phyloP scores from a whole-genome alignment of 2,888 invertebrate species.

The Loripinus fragilis region DNA sequence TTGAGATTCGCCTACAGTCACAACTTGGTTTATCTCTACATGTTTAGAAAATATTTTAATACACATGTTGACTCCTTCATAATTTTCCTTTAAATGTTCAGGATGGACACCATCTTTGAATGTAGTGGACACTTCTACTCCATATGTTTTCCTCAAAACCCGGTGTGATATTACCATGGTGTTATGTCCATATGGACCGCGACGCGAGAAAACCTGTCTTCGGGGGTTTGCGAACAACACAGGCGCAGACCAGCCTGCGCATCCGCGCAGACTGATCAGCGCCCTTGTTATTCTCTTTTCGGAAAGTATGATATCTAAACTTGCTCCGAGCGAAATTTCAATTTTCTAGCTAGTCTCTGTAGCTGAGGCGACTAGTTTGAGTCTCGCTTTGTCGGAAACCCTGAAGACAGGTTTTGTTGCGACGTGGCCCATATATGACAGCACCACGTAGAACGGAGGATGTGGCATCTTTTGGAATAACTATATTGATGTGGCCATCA shows the following conservation, averaged over 20 bases:
- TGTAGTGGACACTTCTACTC: neutral
- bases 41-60: slow-evolving; percentile 23
- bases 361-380: no score
- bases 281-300: no score
- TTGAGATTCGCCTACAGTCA: slow-evolving; percentile 23
- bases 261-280: no score
- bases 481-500: neutral
- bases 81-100: neutral
- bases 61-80: slow-evolving; percentile 12
- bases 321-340: no score
- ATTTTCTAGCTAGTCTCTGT: no score
- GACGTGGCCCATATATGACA: slow-evolving; percentile 24
- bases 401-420: no score
- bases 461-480: slow-evolving; percentile 7
- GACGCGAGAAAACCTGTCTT: no score
- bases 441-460: slow-evolving; percentile 21
- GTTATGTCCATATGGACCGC: no score
- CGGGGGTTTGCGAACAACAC: no score
- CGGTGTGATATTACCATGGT: slow-evolving; percentile 22
- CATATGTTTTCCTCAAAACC: slow-evolving; percentile 27
- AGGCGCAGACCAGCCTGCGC: no score
- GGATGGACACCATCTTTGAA: slow-evolving; percentile 27
- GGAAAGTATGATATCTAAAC: no score
- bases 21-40: slow-evolving; percentile 22
- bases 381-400: no score